phyloP scores from a whole-genome alignment of 2,113 vertebrate species.

The Lycocorax pyrrhopterus region DNA sequence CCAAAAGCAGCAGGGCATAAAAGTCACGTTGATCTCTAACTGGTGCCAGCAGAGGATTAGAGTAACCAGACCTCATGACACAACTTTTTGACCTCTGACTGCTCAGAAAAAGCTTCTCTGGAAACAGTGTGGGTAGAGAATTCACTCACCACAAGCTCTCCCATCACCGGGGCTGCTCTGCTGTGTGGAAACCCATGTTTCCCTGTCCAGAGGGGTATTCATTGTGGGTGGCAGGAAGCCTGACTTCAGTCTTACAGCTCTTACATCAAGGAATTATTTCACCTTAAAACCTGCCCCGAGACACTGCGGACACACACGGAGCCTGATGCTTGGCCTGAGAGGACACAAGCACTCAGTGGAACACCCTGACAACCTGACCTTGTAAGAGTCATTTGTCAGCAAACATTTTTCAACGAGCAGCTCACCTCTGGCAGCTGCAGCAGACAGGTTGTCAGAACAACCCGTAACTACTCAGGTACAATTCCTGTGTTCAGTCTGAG shows the following conservation, averaged over 20 bases:
- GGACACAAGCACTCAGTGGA: not conserved
- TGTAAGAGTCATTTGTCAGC: not conserved
- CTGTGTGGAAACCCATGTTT: not conserved
- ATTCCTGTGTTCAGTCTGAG: not conserved
- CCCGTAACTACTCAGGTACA: not conserved
- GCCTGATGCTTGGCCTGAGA: not conserved
- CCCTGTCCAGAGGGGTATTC: not conserved
- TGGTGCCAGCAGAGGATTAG: not conserved
- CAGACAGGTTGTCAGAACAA: not conserved
- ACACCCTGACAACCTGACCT: accelerated
- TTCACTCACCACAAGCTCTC: not conserved
- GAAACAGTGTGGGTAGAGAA: not conserved
- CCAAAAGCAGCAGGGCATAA: not conserved
- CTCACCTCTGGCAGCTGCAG: not conserved
- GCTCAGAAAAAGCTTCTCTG: not conserved
- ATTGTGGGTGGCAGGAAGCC: not conserved
- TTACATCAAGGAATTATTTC: not conserved
- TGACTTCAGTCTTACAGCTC: not conserved
- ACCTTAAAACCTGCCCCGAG: not conserved
- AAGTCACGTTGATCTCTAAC: not conserved
- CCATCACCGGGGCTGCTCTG: not conserved
- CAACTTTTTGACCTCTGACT: not conserved
- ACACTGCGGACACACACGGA: not conserved
- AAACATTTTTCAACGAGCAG: not conserved
- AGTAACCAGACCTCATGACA: not conserved